phyloP scores from a whole-genome alignment of 2,888 invertebrate species.

The Napeogenes sylphis region DNA sequence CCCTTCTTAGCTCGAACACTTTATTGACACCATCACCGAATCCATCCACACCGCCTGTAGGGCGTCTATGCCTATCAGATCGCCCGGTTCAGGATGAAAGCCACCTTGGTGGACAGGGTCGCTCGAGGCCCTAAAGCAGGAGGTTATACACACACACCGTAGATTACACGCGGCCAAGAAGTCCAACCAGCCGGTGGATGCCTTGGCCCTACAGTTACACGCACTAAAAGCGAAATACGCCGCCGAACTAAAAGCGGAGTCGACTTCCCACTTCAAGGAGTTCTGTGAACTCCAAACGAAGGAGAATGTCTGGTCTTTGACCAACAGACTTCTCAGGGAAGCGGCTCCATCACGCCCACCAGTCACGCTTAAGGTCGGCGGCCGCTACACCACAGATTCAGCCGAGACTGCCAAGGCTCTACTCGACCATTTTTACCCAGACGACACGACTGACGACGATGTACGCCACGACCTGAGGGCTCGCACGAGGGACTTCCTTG shows the following conservation, averaged over 20 bases:
- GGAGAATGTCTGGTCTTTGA: too few species aligned
- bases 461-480: constrained; percentile 13
- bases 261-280: too few species aligned
- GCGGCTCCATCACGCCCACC: constrained; percentile 7
- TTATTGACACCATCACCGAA: background rate
- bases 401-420: too few species aligned
- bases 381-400: background rate
- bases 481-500: background rate
- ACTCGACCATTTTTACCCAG: too few species aligned
- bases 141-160: constrained; percentile 6
- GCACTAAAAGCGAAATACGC: too few species aligned
- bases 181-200: background rate
- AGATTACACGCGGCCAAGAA: background rate
- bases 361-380: background rate
- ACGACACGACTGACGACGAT: background rate
- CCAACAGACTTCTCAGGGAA: background rate
- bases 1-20: background rate
- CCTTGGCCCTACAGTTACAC: too few species aligned
- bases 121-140: background rate
- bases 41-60: too few species aligned
- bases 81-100: too few species aligned
- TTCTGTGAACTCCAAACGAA: too few species aligned
- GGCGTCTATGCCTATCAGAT: too few species aligned
- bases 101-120: too few species aligned
- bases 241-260: too few species aligned